Percentiles rank a stretch among this genome's conserved stretches.
phyloP scores from a whole-genome alignment of 2,797 vertebrate genomes.

The Steatocranus sp. region DNA sequence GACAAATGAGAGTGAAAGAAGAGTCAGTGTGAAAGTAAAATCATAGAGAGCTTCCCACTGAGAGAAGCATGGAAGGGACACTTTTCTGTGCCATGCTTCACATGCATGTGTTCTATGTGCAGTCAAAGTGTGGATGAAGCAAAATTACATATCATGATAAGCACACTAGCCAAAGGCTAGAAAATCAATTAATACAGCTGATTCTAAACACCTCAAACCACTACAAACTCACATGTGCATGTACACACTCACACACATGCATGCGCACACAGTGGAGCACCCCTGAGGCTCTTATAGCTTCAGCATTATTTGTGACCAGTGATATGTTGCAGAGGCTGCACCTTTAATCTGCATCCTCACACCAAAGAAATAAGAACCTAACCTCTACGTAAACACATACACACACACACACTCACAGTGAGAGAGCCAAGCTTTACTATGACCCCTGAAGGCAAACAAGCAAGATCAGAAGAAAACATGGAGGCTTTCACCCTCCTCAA shows the following conservation, averaged over 20 bases:
- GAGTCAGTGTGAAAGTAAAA: background rate
- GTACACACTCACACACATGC: background rate
- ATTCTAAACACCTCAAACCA: background rate
- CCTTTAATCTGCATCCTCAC: conserved; percentile 46
- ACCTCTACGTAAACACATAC: background rate
- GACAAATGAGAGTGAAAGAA: background rate
- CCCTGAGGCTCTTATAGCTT: conserved; percentile 16
- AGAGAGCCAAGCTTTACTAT: background rate
- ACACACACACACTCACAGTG: background rate
- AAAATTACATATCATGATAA: conserved; percentile 23
- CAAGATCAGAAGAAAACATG: conserved; percentile 34
- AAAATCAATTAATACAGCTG: conserved; percentile 36
- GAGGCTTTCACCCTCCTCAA: background rate
- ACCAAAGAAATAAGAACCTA: conserved; percentile 25
- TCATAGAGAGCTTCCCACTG: conserved; percentile 12
- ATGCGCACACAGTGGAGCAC: background rate
- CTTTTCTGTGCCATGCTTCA: background rate
- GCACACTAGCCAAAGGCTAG: conserved; percentile 32
- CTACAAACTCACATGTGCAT: background rate
- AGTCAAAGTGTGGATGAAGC: background rate
- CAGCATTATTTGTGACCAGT: conserved; percentile 23
- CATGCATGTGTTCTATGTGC: background rate
- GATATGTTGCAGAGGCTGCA: conserved; percentile 56
- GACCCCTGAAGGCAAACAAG: conserved; percentile 30
- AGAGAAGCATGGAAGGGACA: conserved; percentile 37